Evolutionary conservation across 2,113 vertebrate genomes (phyloP), one percentile per base, ranked within the genome.

Genomic region (Prolemur simus): DNA sequence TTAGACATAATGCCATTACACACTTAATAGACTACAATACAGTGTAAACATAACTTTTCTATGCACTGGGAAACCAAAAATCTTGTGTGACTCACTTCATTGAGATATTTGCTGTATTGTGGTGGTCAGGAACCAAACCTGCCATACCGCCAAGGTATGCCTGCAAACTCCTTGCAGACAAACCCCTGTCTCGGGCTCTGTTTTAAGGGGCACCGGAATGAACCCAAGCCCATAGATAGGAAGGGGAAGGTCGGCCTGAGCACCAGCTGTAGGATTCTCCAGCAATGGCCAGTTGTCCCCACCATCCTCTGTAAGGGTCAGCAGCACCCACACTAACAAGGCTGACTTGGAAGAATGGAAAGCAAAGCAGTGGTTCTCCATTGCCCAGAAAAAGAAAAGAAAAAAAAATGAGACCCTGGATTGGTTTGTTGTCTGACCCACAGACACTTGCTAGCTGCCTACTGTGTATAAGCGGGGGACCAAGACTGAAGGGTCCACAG

Each of bases 211-310:
- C 8, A 21, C 25, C 20, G 9, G 12, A 18, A 45, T 47, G 15
- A 25, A 34, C 21, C 17, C 17, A n/a, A 20, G 29, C 29, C 6
- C 71, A 71, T 20, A 64, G n/a, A 25, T 3, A 39, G 29, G 25
- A 7, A 47, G 37, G 60, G 45, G 23, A 20, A 34, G 83, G 13
- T 6, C 21, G 21, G 23, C 32, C 49, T 29, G 8, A 8, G 32
- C n/a, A n/a, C 69, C 37, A 15, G 29, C 45, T 20, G 6, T 32
- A 11, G 12, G 20, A 8, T 4, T 37, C 23, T 42, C 82, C 66
- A 29, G 21, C 39, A 25, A 34, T 0, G 0, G 27, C 52, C 18
- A 3, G 7, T 17, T 5, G 1, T 60, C 37, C 23, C 63, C 8
- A 25, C 8, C 20, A 8, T 49, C 58, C 66, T 45, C 42, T 23